Evolutionary conservation across 1,140 invertebrate genomes (phyloP).

Genomic region (Microvelia longipes): DNA sequence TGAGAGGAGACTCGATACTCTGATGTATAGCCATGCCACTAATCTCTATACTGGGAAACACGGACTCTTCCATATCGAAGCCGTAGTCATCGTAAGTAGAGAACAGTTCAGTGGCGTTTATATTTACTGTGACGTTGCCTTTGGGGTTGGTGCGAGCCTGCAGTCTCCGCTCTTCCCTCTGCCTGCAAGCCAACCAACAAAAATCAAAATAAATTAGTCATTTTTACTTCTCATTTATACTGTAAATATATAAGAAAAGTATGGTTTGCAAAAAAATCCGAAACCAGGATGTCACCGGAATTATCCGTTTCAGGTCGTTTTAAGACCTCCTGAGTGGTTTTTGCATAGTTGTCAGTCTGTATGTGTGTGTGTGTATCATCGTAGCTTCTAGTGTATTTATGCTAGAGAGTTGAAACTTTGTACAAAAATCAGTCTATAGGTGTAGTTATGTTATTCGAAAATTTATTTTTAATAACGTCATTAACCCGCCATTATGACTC

Average conservation of each 20-base stretch:
- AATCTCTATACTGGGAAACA: slow-evolving; percentile 66
- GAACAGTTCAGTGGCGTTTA: slow-evolving; percentile 89
- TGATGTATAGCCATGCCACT: slow-evolving; percentile 81
- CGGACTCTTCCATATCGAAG: slow-evolving; percentile 40
- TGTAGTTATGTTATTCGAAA: not conserved
- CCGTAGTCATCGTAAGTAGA: slow-evolving; percentile 59
- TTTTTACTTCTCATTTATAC: no score
- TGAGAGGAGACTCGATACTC: slow-evolving; percentile 83
- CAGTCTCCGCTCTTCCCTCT: slow-evolving; percentile 65
- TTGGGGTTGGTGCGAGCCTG: slow-evolving; percentile 80
- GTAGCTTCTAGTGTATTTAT: no score
- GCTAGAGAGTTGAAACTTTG: no score
- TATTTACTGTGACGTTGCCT: slow-evolving; percentile 66
- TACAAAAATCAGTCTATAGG: no score
- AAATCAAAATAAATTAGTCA: not conserved
- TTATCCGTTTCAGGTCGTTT: no score
- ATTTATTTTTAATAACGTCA: not conserved
- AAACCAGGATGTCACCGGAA: no score
- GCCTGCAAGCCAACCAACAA: slow-evolving; percentile 28
- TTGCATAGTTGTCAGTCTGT: no score
- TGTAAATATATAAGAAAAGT: no score
- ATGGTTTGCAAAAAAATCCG: no score
- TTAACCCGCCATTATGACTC: not conserved
- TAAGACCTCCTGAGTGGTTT: no score
- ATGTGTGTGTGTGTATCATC: no score